Evolutionary conservation across 2,113 vertebrate species (phyloP).

Genomic region (Callipepla squamata): DNA sequence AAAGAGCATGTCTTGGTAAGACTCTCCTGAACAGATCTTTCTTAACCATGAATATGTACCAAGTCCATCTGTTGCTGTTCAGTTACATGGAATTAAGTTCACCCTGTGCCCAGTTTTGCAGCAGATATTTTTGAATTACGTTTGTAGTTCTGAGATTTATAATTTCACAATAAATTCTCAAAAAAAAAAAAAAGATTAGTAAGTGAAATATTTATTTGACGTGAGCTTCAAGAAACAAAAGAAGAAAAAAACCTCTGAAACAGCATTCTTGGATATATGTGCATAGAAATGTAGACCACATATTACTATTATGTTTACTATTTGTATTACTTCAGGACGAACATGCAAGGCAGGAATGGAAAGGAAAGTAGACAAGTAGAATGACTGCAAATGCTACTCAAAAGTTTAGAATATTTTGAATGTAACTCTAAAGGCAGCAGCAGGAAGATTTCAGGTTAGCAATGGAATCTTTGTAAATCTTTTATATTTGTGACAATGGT

Average conservation of each 20-base stretch:
- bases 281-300: neutral
- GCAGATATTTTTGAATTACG: neutral
- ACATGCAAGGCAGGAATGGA: neutral
- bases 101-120: neutral
- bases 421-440: neutral
- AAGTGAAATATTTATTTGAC: neutral
- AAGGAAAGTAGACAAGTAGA: neutral
- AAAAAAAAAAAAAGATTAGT: neutral
- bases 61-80: neutral
- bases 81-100: neutral
- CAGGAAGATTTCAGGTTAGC: slow-evolving; percentile 1
- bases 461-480: neutral
- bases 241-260: neutral
- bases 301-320: neutral
- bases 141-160: neutral
- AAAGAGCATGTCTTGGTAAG: neutral
- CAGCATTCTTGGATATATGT: neutral
- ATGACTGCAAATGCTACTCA: neutral
- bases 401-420: neutral
- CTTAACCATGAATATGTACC: neutral
- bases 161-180: neutral
- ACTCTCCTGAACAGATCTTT: neutral
- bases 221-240: neutral
- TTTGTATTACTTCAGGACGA: neutral
- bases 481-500: slow-evolving; percentile 19